These are phyloP conservation scores for Sphaeridia pumilis DNA, from an alignment of 2,888 invertebrate genomes.

Conservation along the genomic window DNA sequence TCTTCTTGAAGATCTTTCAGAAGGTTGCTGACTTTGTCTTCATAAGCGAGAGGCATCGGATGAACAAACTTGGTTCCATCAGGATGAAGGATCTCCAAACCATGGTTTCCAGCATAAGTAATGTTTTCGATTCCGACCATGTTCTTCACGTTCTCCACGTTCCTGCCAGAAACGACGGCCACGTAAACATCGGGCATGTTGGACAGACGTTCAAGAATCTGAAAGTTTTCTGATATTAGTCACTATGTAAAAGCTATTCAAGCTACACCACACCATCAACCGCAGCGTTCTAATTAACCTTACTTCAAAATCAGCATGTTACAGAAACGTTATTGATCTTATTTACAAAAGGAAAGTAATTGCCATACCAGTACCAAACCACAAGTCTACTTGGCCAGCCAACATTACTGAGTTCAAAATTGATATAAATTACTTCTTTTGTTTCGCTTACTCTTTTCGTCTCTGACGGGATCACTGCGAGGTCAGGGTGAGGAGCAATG, in stretches of 20 bases:
- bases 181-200: conserved; percentile 78
- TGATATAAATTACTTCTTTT: not conserved
- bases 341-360: no score
- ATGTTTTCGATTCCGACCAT: conserved; percentile 87
- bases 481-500: conserved; percentile 77
- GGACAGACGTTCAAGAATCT: conserved; percentile 66
- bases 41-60: conserved; percentile 72
- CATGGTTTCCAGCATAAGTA: conserved; percentile 76
- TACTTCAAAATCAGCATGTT: no score
- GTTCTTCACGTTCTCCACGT: conserved; percentile 73
- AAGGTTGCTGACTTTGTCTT: conserved; percentile 63
- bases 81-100: conserved; percentile 70
- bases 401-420: no score
- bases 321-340: no score
- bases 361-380: no score
- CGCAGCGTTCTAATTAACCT: no score
- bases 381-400: no score
- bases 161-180: conserved; percentile 73
- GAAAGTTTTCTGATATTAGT: no score
- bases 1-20: conserved; percentile 61
- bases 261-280: no score
- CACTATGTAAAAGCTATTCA: no score
- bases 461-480: conserved; percentile 72
- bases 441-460: conserved; percentile 49
- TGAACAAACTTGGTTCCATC: conserved; percentile 83